Evolutionary conservation across 2,113 vertebrate genomes (phyloP).

Genomic region (human (Homo sapiens)): DNA sequence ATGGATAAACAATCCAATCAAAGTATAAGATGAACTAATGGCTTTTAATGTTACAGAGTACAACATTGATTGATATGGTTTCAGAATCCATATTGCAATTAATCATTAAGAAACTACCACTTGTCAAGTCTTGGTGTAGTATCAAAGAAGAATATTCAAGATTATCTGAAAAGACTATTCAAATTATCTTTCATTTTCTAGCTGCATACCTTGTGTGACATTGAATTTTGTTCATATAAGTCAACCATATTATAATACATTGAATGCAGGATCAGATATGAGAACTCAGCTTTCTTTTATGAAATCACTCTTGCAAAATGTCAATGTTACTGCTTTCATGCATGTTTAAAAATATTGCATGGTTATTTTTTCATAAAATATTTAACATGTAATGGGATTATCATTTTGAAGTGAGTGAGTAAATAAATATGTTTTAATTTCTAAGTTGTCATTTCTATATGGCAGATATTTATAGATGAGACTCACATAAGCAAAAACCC

Average conservation of each 20-base stretch:
- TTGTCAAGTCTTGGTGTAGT: constrained; percentile 22
- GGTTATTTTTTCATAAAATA: constrained; percentile 24
- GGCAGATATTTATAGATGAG: neutral
- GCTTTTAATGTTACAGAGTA: neutral
- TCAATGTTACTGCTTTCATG: neutral
- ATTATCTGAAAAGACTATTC: constrained; percentile 21
- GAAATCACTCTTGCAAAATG: constrained; percentile 24
- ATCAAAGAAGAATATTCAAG: constrained; percentile 39
- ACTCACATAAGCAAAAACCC: neutral
- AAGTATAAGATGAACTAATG: neutral
- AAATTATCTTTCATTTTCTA: constrained; percentile 38
- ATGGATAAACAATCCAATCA: neutral
- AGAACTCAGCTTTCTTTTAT: constrained; percentile 49
- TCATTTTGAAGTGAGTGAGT: constrained; percentile 2
- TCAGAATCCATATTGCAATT: neutral
- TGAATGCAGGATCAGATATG: constrained; percentile 29
- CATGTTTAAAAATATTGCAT: neutral
- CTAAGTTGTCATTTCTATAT: neutral
- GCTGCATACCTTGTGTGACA: neutral
- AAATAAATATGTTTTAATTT: neutral
- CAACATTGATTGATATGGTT: neutral
- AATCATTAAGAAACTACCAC: constrained; percentile 39
- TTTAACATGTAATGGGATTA: neutral
- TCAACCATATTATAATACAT: constrained; percentile 7
- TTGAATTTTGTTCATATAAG: constrained; percentile 36